Percentiles rank a stretch among this genome's conserved stretches.
Evolutionary conservation across 2,113 vertebrate species (phyloP).

Genomic region (Enhydra lutris): DNA sequence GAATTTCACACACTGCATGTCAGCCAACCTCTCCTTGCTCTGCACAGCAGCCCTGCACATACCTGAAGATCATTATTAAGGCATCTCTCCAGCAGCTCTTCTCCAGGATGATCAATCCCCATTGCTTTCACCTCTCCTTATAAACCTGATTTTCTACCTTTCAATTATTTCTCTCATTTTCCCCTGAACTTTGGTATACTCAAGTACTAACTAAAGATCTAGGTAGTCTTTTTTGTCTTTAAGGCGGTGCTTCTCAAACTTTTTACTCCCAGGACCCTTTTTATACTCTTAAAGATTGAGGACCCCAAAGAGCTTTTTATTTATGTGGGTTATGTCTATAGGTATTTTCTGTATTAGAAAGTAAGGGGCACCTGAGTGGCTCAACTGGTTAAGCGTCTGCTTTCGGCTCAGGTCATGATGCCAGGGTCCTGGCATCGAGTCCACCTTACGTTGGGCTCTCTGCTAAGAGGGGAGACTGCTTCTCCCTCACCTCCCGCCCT

Average conservation of each 20-base stretch:
- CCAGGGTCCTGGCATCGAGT: background rate
- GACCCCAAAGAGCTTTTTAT: background rate
- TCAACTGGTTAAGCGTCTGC: background rate
- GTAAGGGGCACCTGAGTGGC: background rate
- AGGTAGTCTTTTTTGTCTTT: background rate
- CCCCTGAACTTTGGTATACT: background rate
- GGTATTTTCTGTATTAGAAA: background rate
- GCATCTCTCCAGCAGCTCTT: background rate
- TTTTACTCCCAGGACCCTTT: background rate
- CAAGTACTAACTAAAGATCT: background rate
- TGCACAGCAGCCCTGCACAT: background rate
- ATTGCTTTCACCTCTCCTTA: background rate
- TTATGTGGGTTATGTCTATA: background rate
- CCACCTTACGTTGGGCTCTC: background rate
- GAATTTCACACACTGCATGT: slow-evolving; percentile 20
- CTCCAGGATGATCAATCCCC: background rate
- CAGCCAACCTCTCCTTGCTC: slow-evolving; percentile 44
- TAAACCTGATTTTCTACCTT: slow-evolving; percentile 35
- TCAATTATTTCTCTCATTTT: slow-evolving; percentile 36
- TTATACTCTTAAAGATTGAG: background rate
- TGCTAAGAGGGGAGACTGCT: background rate
- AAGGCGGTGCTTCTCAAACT: background rate
- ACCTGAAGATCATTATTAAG: slow-evolving; percentile 11
- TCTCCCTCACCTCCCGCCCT: background rate
- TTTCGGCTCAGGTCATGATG: background rate